Percentiles rank a stretch among this genome's conserved stretches.
phyloP scores from a whole-genome alignment of 2,113 vertebrate genomes.

The Chlorodrepanis virens region DNA sequence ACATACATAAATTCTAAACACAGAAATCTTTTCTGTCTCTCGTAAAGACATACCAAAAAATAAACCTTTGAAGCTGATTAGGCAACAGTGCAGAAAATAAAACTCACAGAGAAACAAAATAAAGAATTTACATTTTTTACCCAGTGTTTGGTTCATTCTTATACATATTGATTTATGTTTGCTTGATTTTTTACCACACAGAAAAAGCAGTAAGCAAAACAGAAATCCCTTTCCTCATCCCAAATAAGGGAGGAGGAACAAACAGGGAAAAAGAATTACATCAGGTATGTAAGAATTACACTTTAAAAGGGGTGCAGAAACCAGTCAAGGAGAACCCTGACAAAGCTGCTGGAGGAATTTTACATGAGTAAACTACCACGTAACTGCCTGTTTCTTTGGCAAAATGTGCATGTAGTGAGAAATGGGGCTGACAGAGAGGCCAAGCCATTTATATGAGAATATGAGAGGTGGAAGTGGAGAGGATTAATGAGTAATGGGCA shows the following conservation, averaged over 20 bases:
- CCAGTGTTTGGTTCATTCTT: not conserved
- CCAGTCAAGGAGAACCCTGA: not conserved
- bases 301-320: not conserved
- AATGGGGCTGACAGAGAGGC: not conserved
- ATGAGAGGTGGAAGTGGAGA: not conserved
- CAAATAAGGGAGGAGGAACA: not conserved
- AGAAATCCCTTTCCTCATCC: not conserved
- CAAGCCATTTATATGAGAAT: not conserved
- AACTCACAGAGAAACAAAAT: not conserved
- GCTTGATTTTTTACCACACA: not conserved
- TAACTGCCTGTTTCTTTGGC: not conserved
- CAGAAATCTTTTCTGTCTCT: constrained; percentile 23
- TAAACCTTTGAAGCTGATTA: not conserved
- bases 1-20: constrained; percentile 33
- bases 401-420: not conserved
- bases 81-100: not conserved
- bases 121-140: not conserved
- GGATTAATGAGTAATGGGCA: not conserved
- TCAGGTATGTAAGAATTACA: not conserved
- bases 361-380: not conserved
- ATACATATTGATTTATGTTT: not conserved
- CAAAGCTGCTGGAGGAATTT: not conserved
- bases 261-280: not conserved
- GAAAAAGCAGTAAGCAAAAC: not conserved
- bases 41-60: not conserved